Conservation (phyloP, 2,113 vertebrate species). For the Egretta garzetta region DNA sequence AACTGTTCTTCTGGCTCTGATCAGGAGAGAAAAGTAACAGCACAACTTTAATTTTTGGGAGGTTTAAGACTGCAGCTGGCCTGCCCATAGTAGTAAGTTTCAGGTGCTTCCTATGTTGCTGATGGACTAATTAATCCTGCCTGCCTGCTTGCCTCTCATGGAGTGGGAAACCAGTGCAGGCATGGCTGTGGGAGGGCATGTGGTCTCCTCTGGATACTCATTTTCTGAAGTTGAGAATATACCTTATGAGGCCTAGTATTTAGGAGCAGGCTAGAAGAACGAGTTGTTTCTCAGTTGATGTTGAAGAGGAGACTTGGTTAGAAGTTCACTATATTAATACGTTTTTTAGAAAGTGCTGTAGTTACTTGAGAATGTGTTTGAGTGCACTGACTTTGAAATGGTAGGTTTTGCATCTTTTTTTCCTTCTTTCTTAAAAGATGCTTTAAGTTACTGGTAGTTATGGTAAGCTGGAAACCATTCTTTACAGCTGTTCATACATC, state of each 20-base stretch:
- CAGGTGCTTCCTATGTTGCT: neutral
- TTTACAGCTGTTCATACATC: neutral
- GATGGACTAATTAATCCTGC: neutral
- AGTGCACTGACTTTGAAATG: neutral
- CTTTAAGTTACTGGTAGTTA: neutral
- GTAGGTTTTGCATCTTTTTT: neutral
- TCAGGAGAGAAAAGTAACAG: neutral
- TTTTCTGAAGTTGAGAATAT: neutral
- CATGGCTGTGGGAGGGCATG: neutral
- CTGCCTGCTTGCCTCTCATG: neutral
- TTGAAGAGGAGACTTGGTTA: neutral
- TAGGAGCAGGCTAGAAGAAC: neutral
- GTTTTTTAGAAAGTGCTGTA: neutral
- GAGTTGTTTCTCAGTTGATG: neutral
- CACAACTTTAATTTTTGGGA: neutral
- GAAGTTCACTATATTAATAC: rapidly evolving
- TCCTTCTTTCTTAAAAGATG: neutral
- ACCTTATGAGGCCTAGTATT: neutral
- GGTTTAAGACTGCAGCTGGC: neutral
- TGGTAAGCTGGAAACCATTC: neutral
- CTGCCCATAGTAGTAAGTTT: neutral
- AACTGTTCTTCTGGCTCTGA: neutral
- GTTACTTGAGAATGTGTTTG: neutral
- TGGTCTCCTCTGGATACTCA: neutral
- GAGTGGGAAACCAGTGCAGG: neutral